Evolutionary conservation across 2,797 vertebrate genomes (phyloP), one percentile per base, ranked within the genome.

Genomic region (Tenualosa thibaudeaui): DNA sequence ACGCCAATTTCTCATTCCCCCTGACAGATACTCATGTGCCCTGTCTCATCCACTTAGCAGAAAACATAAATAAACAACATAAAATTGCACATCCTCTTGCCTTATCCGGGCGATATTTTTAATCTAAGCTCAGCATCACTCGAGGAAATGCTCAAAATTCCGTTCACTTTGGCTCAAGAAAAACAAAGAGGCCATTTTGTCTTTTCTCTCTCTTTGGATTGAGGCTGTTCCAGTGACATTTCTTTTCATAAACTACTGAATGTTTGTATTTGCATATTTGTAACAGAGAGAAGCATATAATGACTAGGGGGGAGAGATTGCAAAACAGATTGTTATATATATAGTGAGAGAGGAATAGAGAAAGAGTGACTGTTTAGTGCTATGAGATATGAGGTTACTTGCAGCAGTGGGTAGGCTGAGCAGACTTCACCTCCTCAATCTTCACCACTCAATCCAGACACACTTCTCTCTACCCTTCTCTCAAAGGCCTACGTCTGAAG

Each of bases 321-420:
- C 50, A 49, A 58, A 53, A 15, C 40, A 24, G 22, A 15, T 6
- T 31, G 31, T 56, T 31, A 71, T 56, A 85, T 40, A 87, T 54
- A 85, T 43, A 78, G 40, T 3, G 50, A 51, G 43, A 51, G 13
- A 56, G 49, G 81, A 53, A 51, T 12, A 56, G n/a, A 46, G 46
- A 83, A 22, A 43, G 40, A 75, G 75, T 56, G 85, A 49, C 58
- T 54, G n/a, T 62, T 62, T 7, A 58, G 19, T 1, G 22, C 56
- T n/a, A 26, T 40, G 31, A 71, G 56, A 60, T 24, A 56, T 31
- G 6, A 85, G 84, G 88, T 89, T 87, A 85, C 26, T 31, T 88
- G 90, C 90, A 51, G 90, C 88, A 92, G 92, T 89, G 85, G 91
- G 88, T 84, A 71, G 90, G 81, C 91, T 92, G 92, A 90, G 90